Percentiles rank a stretch among this genome's conserved stretches.
Evolutionary conservation across 2,797 vertebrate genomes (phyloP).

Genomic region (Lophius americanus): DNA sequence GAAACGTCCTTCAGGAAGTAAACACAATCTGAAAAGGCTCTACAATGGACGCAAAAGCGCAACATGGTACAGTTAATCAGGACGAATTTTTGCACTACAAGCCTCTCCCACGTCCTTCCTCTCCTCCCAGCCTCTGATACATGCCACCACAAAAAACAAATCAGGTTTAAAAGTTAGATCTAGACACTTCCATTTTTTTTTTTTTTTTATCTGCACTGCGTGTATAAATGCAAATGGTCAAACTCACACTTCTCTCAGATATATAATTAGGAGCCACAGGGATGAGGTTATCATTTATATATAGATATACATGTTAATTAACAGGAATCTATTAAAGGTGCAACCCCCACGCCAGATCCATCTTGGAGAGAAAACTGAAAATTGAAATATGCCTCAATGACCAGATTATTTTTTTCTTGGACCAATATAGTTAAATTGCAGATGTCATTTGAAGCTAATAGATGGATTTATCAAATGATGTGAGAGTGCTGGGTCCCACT

Average conservation of each 20-base stretch:
- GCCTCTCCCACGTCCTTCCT: conserved; percentile 13
- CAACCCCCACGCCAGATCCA: conserved; percentile 48
- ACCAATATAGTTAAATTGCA: conserved; percentile 80
- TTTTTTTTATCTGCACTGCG: neutral
- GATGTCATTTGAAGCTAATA: conserved; percentile 85
- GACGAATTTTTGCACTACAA: conserved; percentile 52
- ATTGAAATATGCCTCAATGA: conserved; percentile 72
- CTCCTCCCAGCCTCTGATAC: conserved; percentile 10
- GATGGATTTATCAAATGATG: conserved; percentile 84
- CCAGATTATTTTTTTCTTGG: conserved; percentile 66
- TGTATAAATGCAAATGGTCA: neutral
- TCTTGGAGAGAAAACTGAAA: conserved; percentile 76
- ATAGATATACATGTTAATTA: conserved; percentile 42
- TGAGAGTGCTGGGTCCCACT: conserved; percentile 69
- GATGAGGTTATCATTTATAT: conserved; percentile 32
- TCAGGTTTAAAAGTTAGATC: conserved; percentile 12
- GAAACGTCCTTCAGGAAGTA: conserved; percentile 80
- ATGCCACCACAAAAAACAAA: conserved; percentile 16
- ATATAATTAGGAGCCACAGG: conserved; percentile 24
- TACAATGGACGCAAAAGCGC: conserved; percentile 60
- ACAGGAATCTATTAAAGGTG: conserved; percentile 34
- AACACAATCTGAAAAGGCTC: conserved; percentile 75
- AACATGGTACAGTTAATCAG: conserved; percentile 52
- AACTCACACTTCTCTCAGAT: conserved; percentile 11
- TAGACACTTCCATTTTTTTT: conserved; percentile 8